Evolutionary conservation across 2,888 invertebrate species (phyloP).

Genomic region (Gordius sp.): DNA sequence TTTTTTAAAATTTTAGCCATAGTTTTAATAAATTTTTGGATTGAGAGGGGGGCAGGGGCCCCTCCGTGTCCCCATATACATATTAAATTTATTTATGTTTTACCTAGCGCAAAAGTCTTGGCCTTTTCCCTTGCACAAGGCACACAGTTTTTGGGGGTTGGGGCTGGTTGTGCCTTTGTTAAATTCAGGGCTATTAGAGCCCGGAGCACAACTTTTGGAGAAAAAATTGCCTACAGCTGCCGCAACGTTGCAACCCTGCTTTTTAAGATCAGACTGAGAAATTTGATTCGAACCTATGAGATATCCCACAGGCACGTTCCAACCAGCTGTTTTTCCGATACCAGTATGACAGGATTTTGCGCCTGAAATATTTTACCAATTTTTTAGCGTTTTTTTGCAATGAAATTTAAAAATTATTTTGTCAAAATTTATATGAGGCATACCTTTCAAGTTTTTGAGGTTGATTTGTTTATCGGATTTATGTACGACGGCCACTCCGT

Average conservation of each 20-base stretch:
- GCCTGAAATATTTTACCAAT: neutral
- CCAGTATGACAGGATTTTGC: constrained; percentile 11
- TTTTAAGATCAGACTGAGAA: constrained; percentile 33
- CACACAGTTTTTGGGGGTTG: constrained; percentile 48
- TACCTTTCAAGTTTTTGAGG: constrained; percentile 11
- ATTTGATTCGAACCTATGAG: neutral
- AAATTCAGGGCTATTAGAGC: constrained; percentile 30
- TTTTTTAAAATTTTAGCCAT: too few species aligned
- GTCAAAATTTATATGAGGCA: neutral
- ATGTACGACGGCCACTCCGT: neutral
- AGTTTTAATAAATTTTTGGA: too few species aligned
- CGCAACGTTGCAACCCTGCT: constrained; percentile 44
- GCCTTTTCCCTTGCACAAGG: constrained; percentile 59
- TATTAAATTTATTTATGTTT: too few species aligned
- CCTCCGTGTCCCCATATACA: too few species aligned
- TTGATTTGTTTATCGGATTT: neutral
- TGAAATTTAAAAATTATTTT: neutral
- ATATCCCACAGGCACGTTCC: constrained; percentile 5
- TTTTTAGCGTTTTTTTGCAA: constrained; percentile 14
- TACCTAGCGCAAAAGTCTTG: constrained; percentile 40
- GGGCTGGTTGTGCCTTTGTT: constrained; percentile 22
- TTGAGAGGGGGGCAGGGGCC: too few species aligned
- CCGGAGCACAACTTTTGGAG: constrained; percentile 71
- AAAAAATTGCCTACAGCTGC: constrained; percentile 75
- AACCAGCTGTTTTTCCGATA: constrained; percentile 6